phyloP scores from a whole-genome alignment of 2,888 invertebrate species.

The Lapara coniferarum region DNA sequence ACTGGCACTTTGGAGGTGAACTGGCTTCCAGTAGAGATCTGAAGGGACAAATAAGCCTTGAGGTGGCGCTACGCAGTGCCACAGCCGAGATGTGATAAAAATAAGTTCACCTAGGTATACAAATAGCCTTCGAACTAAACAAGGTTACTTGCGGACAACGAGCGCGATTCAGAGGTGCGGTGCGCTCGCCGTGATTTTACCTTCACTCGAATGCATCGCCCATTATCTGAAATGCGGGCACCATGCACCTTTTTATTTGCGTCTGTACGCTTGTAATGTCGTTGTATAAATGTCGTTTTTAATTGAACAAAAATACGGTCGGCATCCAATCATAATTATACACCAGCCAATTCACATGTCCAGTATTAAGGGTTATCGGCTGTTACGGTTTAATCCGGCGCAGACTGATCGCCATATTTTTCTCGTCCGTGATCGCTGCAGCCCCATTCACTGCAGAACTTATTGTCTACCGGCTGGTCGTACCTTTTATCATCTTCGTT shows the following conservation, averaged over 20 bases:
- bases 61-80: slow-evolving; percentile 44
- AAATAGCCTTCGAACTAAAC: slow-evolving; percentile 61
- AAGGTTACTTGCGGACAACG: slow-evolving; percentile 53
- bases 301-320: slow-evolving; percentile 43
- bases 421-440: slow-evolving; percentile 61
- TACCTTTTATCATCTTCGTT: slow-evolving; percentile 55
- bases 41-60: slow-evolving; percentile 73
- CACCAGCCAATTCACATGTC: slow-evolving; percentile 31
- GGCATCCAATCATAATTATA: slow-evolving; percentile 42
- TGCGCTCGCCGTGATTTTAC: slow-evolving; percentile 50
- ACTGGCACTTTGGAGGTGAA: slow-evolving; percentile 69
- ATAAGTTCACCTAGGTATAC: slow-evolving; percentile 54
- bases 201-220: slow-evolving; percentile 52
- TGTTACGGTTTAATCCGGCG: slow-evolving; percentile 50
- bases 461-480: slow-evolving; percentile 57
- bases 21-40: slow-evolving; percentile 62
- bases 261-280: slow-evolving; percentile 27
- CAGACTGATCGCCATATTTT: slow-evolving; percentile 51
- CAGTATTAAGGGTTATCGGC: slow-evolving; percentile 35
- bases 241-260: slow-evolving; percentile 47
- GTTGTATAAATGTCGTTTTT: slow-evolving; percentile 41
- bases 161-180: slow-evolving; percentile 47
- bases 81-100: slow-evolving; percentile 59
- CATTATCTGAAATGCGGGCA: slow-evolving; percentile 50
- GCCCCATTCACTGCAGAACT: slow-evolving; percentile 53